Percentiles rank a stretch among this genome's conserved stretches.
Conservation (phyloP, 2,113 vertebrate species). For the Entomyzon cyanotis region DNA sequence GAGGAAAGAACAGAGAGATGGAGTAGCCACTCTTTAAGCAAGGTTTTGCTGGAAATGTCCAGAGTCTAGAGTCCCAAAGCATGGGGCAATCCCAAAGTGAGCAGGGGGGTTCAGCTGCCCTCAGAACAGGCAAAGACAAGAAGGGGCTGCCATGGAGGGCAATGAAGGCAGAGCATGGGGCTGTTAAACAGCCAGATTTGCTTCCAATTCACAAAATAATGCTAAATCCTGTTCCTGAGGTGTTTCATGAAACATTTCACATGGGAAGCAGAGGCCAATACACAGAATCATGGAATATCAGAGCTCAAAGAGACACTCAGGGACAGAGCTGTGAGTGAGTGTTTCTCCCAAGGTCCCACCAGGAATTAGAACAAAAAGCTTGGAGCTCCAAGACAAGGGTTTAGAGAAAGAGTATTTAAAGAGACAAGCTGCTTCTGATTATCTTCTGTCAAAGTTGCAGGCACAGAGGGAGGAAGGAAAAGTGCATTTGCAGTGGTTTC, state of each 20-base stretch:
- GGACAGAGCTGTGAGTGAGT: not conserved
- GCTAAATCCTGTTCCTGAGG: not conserved
- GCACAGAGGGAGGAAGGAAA: not conserved
- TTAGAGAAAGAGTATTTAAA: not conserved
- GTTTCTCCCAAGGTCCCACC: not conserved
- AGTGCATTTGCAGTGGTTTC: not conserved
- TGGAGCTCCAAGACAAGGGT: not conserved
- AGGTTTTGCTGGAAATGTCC: not conserved
- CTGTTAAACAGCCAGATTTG: not conserved
- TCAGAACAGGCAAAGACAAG: not conserved
- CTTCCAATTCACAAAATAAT: not conserved
- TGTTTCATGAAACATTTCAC: not conserved
- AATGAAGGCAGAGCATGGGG: not conserved
- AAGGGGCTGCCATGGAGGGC: not conserved
- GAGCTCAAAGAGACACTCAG: not conserved
- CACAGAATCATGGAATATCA: too few species aligned
- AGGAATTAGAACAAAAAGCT: not conserved
- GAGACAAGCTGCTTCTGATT: not conserved
- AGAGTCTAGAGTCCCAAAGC: not conserved
- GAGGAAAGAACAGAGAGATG: not conserved
- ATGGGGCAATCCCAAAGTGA: not conserved
- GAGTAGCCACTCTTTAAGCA: not conserved
- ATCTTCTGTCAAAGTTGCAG: not conserved
- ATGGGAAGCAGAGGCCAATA: too few species aligned
- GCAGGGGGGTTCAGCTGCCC: not conserved